Percentiles rank a stretch among this genome's conserved stretches.
phyloP scores from a whole-genome alignment of 2,113 vertebrate genomes.

The Pao palembangensis region DNA sequence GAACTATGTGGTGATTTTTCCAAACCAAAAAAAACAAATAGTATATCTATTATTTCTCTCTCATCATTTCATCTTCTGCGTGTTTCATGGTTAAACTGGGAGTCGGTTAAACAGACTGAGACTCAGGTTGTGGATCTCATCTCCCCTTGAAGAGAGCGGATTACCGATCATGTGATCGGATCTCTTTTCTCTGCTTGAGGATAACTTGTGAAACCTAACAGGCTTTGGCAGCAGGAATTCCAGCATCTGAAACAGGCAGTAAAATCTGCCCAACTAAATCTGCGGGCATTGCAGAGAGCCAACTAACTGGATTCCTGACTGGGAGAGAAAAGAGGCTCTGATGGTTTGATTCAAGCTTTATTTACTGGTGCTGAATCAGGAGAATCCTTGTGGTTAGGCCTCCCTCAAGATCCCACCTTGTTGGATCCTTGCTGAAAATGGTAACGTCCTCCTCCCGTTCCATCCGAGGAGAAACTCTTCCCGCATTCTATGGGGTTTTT shows the following conservation, averaged over 20 bases:
- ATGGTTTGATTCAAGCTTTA: conserved; percentile 18
- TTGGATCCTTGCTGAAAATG: too few relatives aligned
- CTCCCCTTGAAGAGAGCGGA: conserved; percentile 35
- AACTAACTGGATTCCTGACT: conserved; percentile 52
- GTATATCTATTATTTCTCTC: conserved; percentile 2
- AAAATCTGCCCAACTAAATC: conserved; percentile 52
- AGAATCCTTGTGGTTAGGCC: too few relatives aligned
- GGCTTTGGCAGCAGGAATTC: conserved; percentile 37
- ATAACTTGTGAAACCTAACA: conserved; percentile 41
- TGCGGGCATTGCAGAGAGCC: conserved; percentile 48
- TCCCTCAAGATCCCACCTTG: too few relatives aligned
- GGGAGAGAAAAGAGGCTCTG: conserved; percentile 46
- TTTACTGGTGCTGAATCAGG: conserved; percentile 3
- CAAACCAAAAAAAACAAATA: too few relatives aligned
- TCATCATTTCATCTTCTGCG: too few relatives aligned
- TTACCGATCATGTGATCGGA: conserved; percentile 25
- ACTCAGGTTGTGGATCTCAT: background rate
- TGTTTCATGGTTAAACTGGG: too few relatives aligned
- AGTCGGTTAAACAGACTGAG: too few relatives aligned
- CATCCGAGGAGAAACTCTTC: too few relatives aligned
- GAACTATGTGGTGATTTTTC: conserved; percentile 3
- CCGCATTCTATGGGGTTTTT: too few relatives aligned
- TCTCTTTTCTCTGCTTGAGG: conserved; percentile 13
- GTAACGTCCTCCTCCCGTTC: too few relatives aligned
- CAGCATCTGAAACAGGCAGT: conserved; percentile 45